Percentiles rank a stretch among this genome's conserved stretches.
Conservation (phyloP, 2,888 invertebrate species). For the Cordilura impudica region DNA sequence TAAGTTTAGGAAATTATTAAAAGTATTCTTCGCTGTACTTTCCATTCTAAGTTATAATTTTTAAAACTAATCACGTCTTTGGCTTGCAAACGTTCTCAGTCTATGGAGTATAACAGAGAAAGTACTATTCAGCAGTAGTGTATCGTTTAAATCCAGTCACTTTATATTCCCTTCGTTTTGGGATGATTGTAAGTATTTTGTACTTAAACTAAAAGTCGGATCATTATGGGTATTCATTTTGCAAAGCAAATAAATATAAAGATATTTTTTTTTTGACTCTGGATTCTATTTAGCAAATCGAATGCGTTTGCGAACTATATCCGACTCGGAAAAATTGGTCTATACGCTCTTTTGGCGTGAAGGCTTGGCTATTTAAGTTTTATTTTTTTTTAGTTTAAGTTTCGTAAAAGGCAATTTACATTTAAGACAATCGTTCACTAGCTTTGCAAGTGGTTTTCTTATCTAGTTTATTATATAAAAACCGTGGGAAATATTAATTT, state of each 20-base stretch:
- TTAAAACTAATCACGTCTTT: constrained; percentile 63
- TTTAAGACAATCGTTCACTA: too few relatives aligned
- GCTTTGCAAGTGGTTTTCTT: too few relatives aligned
- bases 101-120: constrained; percentile 7
- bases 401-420: too few relatives aligned
- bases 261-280: too few relatives aligned
- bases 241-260: neutral
- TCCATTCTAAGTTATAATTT: constrained; percentile 36
- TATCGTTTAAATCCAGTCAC: neutral
- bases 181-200: neutral
- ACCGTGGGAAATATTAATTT: too few relatives aligned
- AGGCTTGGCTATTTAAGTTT: too few relatives aligned
- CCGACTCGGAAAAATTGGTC: too few relatives aligned
- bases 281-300: too few relatives aligned
- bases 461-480: too few relatives aligned
- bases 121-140: neutral
- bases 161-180: neutral
- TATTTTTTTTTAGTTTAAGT: too few relatives aligned
- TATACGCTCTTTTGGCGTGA: too few relatives aligned
- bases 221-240: neutral
- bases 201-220: neutral
- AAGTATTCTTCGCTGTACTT: constrained; percentile 1
- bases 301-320: too few relatives aligned
- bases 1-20: constrained; percentile 44
- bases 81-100: constrained; percentile 45